Conservation (phyloP, 2,888 invertebrate genomes). For the Omphaloscelis lunosa region DNA sequence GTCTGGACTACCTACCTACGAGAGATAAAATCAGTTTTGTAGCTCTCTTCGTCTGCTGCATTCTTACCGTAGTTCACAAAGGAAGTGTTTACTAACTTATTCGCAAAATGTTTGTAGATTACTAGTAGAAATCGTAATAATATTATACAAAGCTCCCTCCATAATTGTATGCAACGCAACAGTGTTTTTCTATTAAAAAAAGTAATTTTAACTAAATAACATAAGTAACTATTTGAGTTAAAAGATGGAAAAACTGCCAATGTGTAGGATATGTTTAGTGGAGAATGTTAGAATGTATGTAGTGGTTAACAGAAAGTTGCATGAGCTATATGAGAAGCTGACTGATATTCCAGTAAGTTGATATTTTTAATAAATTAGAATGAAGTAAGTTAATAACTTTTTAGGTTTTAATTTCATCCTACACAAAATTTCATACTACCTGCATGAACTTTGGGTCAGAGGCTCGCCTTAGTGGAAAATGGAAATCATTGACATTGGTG, state of each 20-base stretch:
- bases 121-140: not conserved
- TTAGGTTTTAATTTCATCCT: no score
- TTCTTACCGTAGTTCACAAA: not conserved
- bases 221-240: not conserved
- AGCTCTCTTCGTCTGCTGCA: no score
- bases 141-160: not conserved
- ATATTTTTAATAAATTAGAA: not conserved
- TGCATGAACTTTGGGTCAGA: no score
- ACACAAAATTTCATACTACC: no score
- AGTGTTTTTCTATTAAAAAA: not conserved
- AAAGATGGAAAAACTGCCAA: slow-evolving; percentile 3
- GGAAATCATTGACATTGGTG: no score
- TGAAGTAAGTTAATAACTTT: no score
- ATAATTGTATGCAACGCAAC: not conserved
- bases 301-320: not conserved
- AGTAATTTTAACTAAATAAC: not conserved
- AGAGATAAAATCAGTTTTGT: no score
- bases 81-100: not conserved
- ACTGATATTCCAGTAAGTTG: slow-evolving; percentile 1
- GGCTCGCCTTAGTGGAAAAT: no score
- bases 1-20: no score
- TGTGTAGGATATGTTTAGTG: slow-evolving; percentile 4
- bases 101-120: not conserved
- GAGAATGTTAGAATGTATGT: not conserved
- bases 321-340: not conserved